A percentile compares a stretch with the other conserved stretches of the same genome.
These are phyloP conservation scores for Diaperis boleti DNA, from an alignment of 2,888 invertebrate species.

Conservation along the genomic window DNA sequence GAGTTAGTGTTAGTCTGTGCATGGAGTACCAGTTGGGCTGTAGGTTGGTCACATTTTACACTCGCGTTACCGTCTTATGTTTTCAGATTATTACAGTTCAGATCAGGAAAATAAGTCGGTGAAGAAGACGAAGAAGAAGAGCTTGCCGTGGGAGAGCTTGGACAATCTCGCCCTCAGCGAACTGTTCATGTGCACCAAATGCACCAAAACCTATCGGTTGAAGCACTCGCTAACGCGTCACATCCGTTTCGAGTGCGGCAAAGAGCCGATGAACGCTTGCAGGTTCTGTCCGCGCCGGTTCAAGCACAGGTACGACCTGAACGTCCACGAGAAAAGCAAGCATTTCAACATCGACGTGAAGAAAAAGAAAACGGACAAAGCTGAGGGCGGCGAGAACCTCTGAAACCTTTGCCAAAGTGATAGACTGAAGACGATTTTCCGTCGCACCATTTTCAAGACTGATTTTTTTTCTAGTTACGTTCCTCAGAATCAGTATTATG, in stretches of 20 bases:
- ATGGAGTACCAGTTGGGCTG: conserved; percentile 12
- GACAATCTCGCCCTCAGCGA: conserved; percentile 50
- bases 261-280: conserved; percentile 74
- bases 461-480: conserved; percentile 20
- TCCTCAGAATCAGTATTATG: conserved; percentile 12
- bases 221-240: conserved; percentile 69
- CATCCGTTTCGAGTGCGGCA: conserved; percentile 69
- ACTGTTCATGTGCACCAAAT: conserved; percentile 65
- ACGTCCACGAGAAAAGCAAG: conserved; percentile 64
- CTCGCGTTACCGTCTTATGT: conserved; percentile 4
- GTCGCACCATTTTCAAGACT: conserved; percentile 34
- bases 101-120: conserved; percentile 48
- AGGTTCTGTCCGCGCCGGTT: conserved; percentile 73
- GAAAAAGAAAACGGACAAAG: conserved; percentile 12
- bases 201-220: conserved; percentile 68
- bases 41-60: conserved; percentile 11
- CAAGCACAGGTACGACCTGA: conserved; percentile 68
- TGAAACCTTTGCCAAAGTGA: conserved; percentile 11
- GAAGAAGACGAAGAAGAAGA: conserved; percentile 42
- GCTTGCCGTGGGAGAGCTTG: conserved; percentile 42
- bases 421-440: conserved; percentile 13
- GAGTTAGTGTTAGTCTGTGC: conserved; percentile 21
- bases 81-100: conserved; percentile 40
- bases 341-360: conserved; percentile 52
- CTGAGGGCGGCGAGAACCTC: not conserved